Percentiles rank a stretch among this genome's conserved stretches.
Conservation (phyloP, 2,797 vertebrate genomes). For the Lacerta agilis region DNA sequence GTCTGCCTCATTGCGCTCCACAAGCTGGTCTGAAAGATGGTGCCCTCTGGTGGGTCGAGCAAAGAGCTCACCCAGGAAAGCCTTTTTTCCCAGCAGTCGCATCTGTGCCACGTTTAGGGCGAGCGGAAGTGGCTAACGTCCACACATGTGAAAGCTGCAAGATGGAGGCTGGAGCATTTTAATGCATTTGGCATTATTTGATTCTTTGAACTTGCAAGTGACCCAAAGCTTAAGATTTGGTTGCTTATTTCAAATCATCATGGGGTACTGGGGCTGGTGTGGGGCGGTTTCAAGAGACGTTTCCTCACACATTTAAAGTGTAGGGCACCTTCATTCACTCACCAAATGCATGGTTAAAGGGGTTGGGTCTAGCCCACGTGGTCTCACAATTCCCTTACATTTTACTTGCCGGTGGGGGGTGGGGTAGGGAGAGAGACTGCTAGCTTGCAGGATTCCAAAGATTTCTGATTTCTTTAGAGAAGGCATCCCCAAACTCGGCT, state of each 20-base stretch:
- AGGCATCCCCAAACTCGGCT: too few relatives aligned
- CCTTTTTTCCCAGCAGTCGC: too few relatives aligned
- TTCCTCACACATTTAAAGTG: neutral
- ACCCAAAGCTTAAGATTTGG: neutral
- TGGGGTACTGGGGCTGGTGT: neutral
- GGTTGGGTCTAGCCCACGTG: too few relatives aligned
- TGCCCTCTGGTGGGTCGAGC: conserved; percentile 5
- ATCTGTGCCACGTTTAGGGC: neutral
- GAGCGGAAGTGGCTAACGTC: neutral
- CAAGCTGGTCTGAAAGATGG: neutral
- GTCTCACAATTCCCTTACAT: too few relatives aligned
- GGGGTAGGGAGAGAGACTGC: too few relatives aligned
- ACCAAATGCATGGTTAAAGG: too few relatives aligned
- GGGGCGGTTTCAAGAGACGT: too few relatives aligned
- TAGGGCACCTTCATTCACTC: too few relatives aligned
- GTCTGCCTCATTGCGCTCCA: too few relatives aligned
- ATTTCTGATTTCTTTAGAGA: neutral
- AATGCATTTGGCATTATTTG: too few relatives aligned
- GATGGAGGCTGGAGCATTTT: neutral
- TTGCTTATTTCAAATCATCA: neutral
- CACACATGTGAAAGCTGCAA: neutral
- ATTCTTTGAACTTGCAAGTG: neutral
- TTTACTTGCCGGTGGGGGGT: too few relatives aligned
- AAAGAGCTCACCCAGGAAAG: neutral
- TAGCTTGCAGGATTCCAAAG: neutral